Base-by-base conservation (phyloP, 2,113 vertebrate genomes). In the Ondatra zibethicus region DNA sequence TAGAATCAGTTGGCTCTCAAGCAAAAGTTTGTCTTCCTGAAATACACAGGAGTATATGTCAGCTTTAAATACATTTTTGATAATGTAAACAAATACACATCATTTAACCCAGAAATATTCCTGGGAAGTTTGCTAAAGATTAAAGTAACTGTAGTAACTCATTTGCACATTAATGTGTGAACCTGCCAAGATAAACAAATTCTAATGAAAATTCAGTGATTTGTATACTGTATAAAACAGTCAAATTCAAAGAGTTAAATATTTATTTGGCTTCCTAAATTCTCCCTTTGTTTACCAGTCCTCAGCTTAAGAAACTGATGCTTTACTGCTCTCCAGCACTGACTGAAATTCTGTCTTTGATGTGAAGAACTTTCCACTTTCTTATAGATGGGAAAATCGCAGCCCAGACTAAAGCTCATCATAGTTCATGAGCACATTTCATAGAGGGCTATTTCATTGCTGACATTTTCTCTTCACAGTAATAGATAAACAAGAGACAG, bases 1-100 rank as follows among this genome's bases (percentile, higher is more conserved):
- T 97, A 99, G 98, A 97, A 99, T 99, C 97, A 99, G 98, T 77
- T 99, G 99, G 98, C 99, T 99, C 97, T 99, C 99, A 98, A 99
- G 98, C 97, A 99, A 98, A 61, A 99, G 98, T 98, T 99, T 99
- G 97, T 99, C 99, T 94, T 99, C 99, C 99, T 99, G 96, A 58
- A 98, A 98, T 7, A 80, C 2, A 84, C 5, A 97, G 47, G 81
- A 80, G 4, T 12, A 42, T 36, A 90, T 65, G 58, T 77, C 77
- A 87, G 50, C 4, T 77, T 1, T 23, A 76, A 21, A 87, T 66
- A 45, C 19, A 68, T 23, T 87, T 94, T 73, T 17, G 90, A 96
- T 61, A 75, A 55, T 31, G 21, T 70, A 82, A 73, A 66, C 39
- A 58, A 58, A 58, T 58, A 86, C 50, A 3, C 31, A 61, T 65